Base-by-base conservation (phyloP, 1,140 invertebrate species). In the Drosophila nebulosa region DNA sequence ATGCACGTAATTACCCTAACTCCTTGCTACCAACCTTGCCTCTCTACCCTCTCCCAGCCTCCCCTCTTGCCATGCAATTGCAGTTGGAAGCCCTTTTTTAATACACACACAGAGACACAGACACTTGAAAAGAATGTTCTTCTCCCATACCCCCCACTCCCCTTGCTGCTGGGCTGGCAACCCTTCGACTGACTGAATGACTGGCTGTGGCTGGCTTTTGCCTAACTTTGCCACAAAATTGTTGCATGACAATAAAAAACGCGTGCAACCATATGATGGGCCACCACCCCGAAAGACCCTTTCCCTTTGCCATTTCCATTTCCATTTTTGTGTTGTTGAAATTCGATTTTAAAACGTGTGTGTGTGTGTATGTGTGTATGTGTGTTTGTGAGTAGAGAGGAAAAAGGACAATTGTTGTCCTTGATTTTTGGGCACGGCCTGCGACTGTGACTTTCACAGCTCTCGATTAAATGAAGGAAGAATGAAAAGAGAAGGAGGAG, bases 391-490 rank as follows among this genome's bases (percentile, higher is more conserved):
- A 53, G 65, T 69, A 75, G n/a, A 64, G 64, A 69, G 62, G 52
- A 73, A 77, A 74, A 77, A 74, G 71, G 56, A 66, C 56, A 74
- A 61, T 66, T 35, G 62, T 61, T 24, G 21, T 59, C 22, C 57
- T 18, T 39, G 57, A 39, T 59, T 52, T 62, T 35, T 12, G 10
- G 53, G 32, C 57, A 30, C 30, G 61, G 35, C 16, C 70, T 32
- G 53, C 88, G 81, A 86, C 81, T 85, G 60, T 85, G 81, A 86
- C 81, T 85, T 86, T 85, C 81, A 71, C 81, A 72, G 81, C 83
- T 88, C 69, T 88, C 69, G 64, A 77, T 62, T 75, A 68, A 68
- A 71, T 60, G 66, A 10, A 16, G 22, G 64, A 12, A n/a, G 6
- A 62, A 5, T 26, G 21, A 5, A 22, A 62, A 46, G 64, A 1